These are phyloP conservation scores for Tychaedon coryphoeus DNA, from an alignment of 2,113 vertebrate species.

Conservation along the genomic window DNA sequence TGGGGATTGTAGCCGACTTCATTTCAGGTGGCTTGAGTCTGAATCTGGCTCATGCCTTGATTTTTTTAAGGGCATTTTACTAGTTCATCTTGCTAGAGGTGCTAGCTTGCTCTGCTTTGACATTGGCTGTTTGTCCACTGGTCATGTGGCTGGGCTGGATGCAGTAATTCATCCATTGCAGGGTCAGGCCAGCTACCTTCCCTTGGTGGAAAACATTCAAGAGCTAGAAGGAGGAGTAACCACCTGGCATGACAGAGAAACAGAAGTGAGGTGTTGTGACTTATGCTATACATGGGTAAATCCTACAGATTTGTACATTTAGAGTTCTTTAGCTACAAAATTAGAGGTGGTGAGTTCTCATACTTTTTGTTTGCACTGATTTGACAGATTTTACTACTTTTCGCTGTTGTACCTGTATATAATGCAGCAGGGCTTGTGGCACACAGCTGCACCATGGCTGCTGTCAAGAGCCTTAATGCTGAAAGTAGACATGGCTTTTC, in stretches of 20 bases:
- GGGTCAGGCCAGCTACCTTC: background rate
- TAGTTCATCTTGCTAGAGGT: background rate
- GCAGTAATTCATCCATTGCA: background rate
- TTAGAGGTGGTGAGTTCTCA: background rate
- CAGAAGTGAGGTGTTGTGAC: background rate
- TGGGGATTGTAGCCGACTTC: background rate
- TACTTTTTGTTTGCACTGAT: background rate
- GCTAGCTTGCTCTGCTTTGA: background rate
- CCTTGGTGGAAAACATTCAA: fast-evolving
- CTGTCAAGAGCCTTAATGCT: background rate
- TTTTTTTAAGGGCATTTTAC: background rate
- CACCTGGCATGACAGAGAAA: background rate
- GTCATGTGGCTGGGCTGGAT: background rate
- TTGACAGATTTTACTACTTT: background rate
- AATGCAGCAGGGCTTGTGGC: background rate
- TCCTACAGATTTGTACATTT: background rate
- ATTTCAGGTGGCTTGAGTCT: background rate
- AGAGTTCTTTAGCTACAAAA: background rate
- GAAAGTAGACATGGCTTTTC: background rate
- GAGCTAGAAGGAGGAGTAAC: background rate
- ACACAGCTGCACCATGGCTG: background rate
- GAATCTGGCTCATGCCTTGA: background rate
- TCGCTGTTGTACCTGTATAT: fast-evolving
- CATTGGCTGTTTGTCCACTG: background rate
- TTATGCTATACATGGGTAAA: background rate